A percentile compares a stretch with the other conserved stretches of the same genome.
Conservation (phyloP, 2,113 vertebrate genomes). For the Lagopus leucura region DNA sequence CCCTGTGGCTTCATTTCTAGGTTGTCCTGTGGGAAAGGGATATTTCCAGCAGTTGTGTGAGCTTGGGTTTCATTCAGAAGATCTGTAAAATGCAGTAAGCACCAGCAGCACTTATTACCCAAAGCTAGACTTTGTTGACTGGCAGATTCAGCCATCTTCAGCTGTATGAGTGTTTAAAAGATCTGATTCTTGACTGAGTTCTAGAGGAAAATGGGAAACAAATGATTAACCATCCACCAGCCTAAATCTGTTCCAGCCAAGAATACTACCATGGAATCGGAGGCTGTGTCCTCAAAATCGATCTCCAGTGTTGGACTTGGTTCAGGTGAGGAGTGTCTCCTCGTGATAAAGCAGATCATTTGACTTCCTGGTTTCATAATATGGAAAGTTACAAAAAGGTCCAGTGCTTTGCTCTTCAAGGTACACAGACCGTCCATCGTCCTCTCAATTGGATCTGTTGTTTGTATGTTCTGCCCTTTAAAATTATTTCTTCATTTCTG, state of each 20-base stretch:
- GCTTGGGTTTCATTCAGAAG: background rate
- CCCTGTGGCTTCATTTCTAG: background rate
- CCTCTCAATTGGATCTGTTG: background rate
- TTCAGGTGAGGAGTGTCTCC: background rate
- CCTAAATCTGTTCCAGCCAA: background rate
- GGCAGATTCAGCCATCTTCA: background rate
- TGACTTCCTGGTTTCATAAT: background rate
- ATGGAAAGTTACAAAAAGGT: background rate
- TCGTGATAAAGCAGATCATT: background rate
- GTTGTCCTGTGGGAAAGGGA: background rate
- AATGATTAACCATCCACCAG: background rate
- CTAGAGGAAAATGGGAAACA: background rate
- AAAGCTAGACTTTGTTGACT: background rate
- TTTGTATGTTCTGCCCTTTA: background rate
- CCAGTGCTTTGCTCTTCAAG: background rate
- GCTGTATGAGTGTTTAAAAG: background rate
- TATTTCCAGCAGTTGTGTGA: background rate
- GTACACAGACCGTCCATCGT: background rate
- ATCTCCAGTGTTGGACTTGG: background rate
- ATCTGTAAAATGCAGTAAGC: background rate
- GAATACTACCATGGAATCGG: background rate
- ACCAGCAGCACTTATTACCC: background rate
- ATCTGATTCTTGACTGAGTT: background rate
- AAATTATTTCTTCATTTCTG: conserved; percentile 11
- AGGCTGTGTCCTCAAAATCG: background rate